Conservation (phyloP, 1,140 invertebrate species). For the Ooceraea biroi region DNA sequence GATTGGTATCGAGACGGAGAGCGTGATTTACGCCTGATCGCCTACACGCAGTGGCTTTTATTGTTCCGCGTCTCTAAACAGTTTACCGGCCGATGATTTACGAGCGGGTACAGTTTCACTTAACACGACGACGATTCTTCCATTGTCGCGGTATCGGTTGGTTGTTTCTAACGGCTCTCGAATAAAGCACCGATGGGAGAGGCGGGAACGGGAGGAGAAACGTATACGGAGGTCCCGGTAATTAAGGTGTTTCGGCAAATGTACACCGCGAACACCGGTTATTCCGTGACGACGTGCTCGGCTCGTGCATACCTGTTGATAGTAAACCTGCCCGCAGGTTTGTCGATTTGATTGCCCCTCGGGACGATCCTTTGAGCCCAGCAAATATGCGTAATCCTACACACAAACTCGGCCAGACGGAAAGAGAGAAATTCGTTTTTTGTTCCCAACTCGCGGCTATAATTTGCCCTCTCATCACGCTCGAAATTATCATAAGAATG, state of each 20-base stretch:
- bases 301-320: conserved; percentile 66
- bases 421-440: background rate
- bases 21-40: conserved; percentile 24
- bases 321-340: conserved; percentile 64
- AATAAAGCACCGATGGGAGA: conserved; percentile 12
- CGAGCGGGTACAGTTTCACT: conserved; percentile 4
- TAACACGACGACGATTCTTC: conserved; percentile 2
- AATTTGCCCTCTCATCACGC: conserved; percentile 47
- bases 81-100: conserved; percentile 2
- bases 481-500: conserved; percentile 35
- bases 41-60: conserved; percentile 1
- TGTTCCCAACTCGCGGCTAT: background rate
- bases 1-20: conserved; percentile 37
- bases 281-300: conserved; percentile 46
- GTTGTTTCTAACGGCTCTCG: conserved; percentile 3
- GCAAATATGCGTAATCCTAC: conserved; percentile 74
- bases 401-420: conserved; percentile 24
- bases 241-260: conserved; percentile 80
- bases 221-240: conserved; percentile 70
- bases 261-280: conserved; percentile 76
- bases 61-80: conserved; percentile 29
- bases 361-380: conserved; percentile 66
- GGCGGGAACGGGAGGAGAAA: conserved; percentile 51
- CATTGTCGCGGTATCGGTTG: background rate
- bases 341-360: conserved; percentile 63